These are phyloP conservation scores for Chymomyza caudatula DNA, from an alignment of 2,888 invertebrate genomes.

Conservation along the genomic window DNA sequence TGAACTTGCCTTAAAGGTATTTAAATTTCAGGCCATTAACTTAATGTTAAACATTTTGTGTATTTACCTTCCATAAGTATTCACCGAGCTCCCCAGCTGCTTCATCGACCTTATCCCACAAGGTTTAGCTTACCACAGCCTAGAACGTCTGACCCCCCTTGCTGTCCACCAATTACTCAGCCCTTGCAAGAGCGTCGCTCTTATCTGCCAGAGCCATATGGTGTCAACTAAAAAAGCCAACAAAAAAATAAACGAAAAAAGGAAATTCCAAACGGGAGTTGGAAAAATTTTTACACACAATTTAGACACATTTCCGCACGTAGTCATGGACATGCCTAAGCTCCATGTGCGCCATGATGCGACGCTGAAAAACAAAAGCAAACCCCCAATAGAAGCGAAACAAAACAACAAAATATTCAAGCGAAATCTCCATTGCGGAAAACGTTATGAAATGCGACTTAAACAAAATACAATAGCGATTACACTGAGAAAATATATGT, in stretches of 20 bases:
- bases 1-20: background rate
- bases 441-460: slow-evolving; percentile 46
- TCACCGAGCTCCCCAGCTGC: background rate
- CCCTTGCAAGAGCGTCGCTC: slow-evolving; percentile 10
- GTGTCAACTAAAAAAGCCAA: slow-evolving; percentile 38
- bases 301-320: slow-evolving; percentile 72
- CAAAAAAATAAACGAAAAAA: slow-evolving; percentile 20
- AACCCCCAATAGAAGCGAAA: slow-evolving; percentile 1
- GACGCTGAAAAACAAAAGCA: slow-evolving; percentile 35
- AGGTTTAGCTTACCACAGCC: background rate
- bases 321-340: slow-evolving; percentile 36
- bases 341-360: slow-evolving; percentile 43
- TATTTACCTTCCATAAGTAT: background rate
- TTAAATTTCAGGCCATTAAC: background rate
- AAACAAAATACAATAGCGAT: slow-evolving; percentile 25
- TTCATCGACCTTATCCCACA: background rate
- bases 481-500: background rate
- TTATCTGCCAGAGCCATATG: slow-evolving; percentile 66
- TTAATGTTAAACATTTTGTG: background rate
- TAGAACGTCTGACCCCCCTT: background rate
- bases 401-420: slow-evolving; percentile 12
- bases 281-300: slow-evolving; percentile 66
- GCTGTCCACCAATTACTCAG: slow-evolving; percentile 64
- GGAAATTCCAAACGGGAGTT: slow-evolving; percentile 30
- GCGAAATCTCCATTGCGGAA: slow-evolving; percentile 44